These are phyloP conservation scores for Zygaena filipendulae DNA, from an alignment of 2,888 invertebrate species.

Conservation along the genomic window DNA sequence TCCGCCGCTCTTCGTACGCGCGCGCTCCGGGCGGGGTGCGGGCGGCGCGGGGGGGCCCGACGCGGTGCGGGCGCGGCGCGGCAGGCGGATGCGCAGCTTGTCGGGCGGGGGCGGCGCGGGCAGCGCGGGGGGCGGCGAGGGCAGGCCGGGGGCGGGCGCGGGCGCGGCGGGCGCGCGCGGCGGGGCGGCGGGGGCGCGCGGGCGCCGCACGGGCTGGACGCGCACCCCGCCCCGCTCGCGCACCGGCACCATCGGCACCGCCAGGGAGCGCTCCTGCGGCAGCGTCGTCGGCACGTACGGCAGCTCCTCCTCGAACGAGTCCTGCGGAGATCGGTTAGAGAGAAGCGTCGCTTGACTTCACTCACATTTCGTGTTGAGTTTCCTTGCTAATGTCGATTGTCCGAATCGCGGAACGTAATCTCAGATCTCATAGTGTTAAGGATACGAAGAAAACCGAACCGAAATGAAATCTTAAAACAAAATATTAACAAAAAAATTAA, in stretches of 20 bases:
- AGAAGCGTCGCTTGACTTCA: too few relatives aligned
- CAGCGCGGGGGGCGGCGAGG: slow-evolving; percentile 18
- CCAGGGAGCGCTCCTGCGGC: slow-evolving; percentile 85
- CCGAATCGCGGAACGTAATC: too few relatives aligned
- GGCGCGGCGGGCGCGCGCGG: slow-evolving; percentile 14
- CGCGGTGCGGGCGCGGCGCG: slow-evolving; percentile 38
- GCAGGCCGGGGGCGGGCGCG: slow-evolving; percentile 25
- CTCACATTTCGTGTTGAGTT: too few relatives aligned
- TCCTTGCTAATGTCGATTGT: too few relatives aligned
- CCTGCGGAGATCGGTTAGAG: too few relatives aligned
- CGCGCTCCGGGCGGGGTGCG: slow-evolving; percentile 23
- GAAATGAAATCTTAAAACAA: too few relatives aligned
- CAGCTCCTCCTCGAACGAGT: slow-evolving; percentile 87
- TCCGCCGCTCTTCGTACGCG: slow-evolving; percentile 34
- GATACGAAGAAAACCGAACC: too few relatives aligned
- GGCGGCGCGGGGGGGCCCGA: slow-evolving; percentile 21
- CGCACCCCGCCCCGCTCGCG: slow-evolving; percentile 45
- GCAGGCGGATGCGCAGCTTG: slow-evolving; percentile 41
- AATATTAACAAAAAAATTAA: too few relatives aligned
- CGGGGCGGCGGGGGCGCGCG: slow-evolving; percentile 75
- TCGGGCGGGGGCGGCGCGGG: slow-evolving; percentile 38
- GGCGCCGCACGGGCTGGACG: slow-evolving; percentile 46
- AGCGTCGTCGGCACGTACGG: slow-evolving; percentile 92
- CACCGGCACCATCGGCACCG: slow-evolving; percentile 83
- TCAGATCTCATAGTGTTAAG: too few relatives aligned